Evolutionary conservation across 2,113 vertebrate genomes (phyloP).

Genomic region (Apodemus speciosus): DNA sequence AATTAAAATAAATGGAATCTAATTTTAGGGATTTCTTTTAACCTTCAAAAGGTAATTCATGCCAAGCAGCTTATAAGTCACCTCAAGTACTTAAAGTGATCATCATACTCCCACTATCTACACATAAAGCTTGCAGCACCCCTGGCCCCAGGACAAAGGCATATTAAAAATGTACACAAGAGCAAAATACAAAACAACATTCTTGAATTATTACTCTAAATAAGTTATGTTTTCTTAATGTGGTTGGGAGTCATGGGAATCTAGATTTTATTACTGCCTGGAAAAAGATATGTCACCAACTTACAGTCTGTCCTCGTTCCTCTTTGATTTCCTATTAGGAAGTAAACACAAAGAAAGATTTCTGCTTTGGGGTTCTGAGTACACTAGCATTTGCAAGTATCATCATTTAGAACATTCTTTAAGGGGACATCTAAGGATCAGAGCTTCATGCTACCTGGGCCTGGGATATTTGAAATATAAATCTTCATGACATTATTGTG

Average conservation of each 20-base stretch:
- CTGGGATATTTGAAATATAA: constrained; percentile 65
- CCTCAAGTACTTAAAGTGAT: neutral
- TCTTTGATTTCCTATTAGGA: constrained; percentile 35
- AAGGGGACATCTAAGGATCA: constrained; percentile 5
- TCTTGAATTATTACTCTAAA: constrained; percentile 15
- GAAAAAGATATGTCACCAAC: neutral
- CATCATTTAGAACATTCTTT: constrained; percentile 34
- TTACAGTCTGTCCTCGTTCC: constrained; percentile 9
- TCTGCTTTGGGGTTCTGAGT: neutral
- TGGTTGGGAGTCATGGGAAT: neutral
- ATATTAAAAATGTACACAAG: neutral
- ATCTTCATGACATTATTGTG: constrained; percentile 55
- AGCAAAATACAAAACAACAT: neutral
- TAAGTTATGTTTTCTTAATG: constrained; percentile 38
- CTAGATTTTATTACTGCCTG: constrained; percentile 25
- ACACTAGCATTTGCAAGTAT: constrained; percentile 36
- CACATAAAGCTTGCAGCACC: neutral
- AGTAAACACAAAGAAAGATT: constrained; percentile 61
- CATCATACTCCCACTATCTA: neutral
- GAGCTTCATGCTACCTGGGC: constrained; percentile 1
- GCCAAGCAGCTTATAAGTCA: neutral
- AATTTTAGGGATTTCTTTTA: constrained; percentile 40
- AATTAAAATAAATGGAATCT: constrained; percentile 15
- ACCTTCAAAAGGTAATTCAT: constrained; percentile 41
- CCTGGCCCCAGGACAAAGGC: neutral